phyloP scores from a whole-genome alignment of 30 jellyfish, hydroid and myxozoan genomes.

The Hydractinia echinata region DNA sequence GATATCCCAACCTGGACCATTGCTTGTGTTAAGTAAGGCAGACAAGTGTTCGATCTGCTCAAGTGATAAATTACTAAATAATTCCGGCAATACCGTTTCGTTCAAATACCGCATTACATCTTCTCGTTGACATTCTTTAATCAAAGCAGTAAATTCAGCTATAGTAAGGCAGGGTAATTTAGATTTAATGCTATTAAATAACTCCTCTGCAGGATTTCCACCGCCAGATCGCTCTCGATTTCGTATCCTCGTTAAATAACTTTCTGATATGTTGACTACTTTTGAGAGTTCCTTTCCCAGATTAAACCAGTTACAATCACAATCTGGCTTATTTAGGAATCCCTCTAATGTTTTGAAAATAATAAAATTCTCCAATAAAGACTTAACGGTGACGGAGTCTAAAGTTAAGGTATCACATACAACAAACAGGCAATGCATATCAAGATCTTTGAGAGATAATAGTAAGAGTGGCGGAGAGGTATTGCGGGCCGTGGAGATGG shows the following conservation, averaged over 20 bases:
- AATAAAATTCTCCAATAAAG: neutral
- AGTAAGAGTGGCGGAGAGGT: too few species aligned
- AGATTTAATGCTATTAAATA: neutral
- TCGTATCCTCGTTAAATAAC: neutral
- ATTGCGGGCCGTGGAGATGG: too few species aligned
- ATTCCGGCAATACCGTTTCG: neutral
- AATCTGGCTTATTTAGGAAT: neutral
- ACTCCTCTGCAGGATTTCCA: slow-evolving; percentile 8
- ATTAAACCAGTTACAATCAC: neutral
- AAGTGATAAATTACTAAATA: neutral
- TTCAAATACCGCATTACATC: slow-evolving; percentile 1
- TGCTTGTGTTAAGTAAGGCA: neutral
- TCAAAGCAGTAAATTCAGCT: neutral
- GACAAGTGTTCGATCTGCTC: slow-evolving; percentile 6
- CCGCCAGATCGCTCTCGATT: neutral
- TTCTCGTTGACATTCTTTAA: neutral
- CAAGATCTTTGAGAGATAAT: too few species aligned
- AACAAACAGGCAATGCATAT: too few species aligned
- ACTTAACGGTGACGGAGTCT: too few species aligned
- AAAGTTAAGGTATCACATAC: too few species aligned
- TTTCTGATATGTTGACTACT: neutral
- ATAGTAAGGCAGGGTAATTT: neutral
- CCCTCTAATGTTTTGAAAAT: neutral
- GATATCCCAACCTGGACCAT: slow-evolving; percentile 10
- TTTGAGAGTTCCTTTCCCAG: neutral